A percentile compares a stretch with the other conserved stretches of the same genome.
Evolutionary conservation across 2,888 invertebrate genomes (phyloP).

Genomic region (Parnassius mnemosyne): DNA sequence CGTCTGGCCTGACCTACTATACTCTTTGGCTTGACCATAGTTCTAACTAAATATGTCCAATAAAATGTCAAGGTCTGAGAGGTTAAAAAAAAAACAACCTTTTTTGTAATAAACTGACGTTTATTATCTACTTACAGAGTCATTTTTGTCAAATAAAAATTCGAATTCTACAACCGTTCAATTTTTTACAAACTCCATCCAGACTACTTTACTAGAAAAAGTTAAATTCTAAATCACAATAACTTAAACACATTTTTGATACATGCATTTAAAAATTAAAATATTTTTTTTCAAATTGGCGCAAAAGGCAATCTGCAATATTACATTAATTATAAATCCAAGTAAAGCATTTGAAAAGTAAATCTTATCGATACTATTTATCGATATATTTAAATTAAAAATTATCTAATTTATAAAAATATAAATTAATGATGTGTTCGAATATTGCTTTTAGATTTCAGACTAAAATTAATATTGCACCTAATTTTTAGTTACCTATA

Average conservation of each 20-base stretch:
- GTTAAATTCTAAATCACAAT: conserved; percentile 52
- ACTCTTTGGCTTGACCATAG: no score
- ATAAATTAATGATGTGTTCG: conserved; percentile 62
- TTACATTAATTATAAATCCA: background rate
- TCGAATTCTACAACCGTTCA: conserved; percentile 59
- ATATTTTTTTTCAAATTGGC: background rate
- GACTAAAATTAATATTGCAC: conserved; percentile 72
- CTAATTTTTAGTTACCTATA: conserved; percentile 40
- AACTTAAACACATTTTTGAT: conserved; percentile 19
- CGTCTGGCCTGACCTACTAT: no score
- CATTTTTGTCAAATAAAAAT: conserved; percentile 41
- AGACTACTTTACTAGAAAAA: conserved; percentile 46
- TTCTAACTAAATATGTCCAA: no score
- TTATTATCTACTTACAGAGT: conserved; percentile 71
- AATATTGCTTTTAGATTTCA: conserved; percentile 65
- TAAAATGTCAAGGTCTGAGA: no score
- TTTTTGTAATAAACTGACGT: conserved; percentile 70
- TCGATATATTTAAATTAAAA: conserved; percentile 15
- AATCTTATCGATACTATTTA: conserved; percentile 9
- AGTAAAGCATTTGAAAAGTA: background rate
- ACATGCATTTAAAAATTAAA: conserved; percentile 26
- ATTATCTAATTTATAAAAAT: conserved; percentile 23
- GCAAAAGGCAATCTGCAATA: conserved; percentile 3
- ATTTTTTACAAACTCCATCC: conserved; percentile 42
- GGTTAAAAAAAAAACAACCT: background rate